Base-by-base conservation (phyloP, 1,140 invertebrate genomes). In the Papilio helenus region DNA sequence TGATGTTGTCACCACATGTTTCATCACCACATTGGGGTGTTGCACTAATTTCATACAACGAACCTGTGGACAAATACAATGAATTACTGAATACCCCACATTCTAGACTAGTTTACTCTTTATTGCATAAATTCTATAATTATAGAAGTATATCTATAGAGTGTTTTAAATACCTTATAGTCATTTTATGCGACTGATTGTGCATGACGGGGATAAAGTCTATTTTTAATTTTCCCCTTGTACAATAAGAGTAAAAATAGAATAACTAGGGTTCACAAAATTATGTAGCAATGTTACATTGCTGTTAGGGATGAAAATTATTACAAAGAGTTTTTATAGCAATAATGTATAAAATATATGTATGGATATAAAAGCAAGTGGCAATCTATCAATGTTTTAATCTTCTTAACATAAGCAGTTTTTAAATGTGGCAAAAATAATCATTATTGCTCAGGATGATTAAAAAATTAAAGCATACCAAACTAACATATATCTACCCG, bases 21-120 rank as follows among this genome's bases (percentile, higher is more conserved):
- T n/a, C n/a, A n/a, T n/a, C 18, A 99, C 99, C 29, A 99, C 99
- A 95, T 99, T 99, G 49, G 97, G 99, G 95, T 99, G 99, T 92
- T 99, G 99, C 16, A 99, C 99, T 85, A 99, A 95, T 95, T 99
- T 99, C 99, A 99, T 99, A 91, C 99, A 99, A 83, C 98, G 96
- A 79, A 99, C 97, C 97, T 98, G 96, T 46, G 20, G 20, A 58
- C 74, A 77, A 55, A 72, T 55, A 55, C 10, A 1, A 20, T 20
- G n/a, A 55, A 55, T 20, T 9, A n/a, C 8, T 55, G 7, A 18
- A 2, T 18, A 49, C 46, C 14, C 1, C 4, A 16, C 1, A 49
- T 18, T 46, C 44, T 46, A 46, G 16, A 18, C 44, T 46, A 46
- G 44, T 55, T 55, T 55, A 9, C n/a, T n/a, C 8, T n/a, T 51